These are phyloP conservation scores for Drosophila suboccidentalis DNA, from an alignment of 2,888 invertebrate species.

Conservation along the genomic window DNA sequence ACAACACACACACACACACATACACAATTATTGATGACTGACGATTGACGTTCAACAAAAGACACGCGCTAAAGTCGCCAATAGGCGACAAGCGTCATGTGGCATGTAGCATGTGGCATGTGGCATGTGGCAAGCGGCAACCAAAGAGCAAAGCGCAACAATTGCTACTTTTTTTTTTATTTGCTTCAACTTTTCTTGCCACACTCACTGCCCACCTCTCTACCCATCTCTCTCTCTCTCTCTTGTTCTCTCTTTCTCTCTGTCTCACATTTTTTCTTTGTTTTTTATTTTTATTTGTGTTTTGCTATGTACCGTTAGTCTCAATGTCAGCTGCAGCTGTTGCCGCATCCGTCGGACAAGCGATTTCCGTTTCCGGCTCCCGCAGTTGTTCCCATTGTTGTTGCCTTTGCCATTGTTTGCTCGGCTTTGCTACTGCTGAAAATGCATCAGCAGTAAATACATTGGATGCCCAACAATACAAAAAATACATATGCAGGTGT, in stretches of 20 bases:
- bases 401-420: slow-evolving; percentile 29
- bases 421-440: slow-evolving; percentile 4
- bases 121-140: background rate
- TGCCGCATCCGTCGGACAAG: slow-evolving; percentile 42
- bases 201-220: background rate
- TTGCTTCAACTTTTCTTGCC: slow-evolving; percentile 4
- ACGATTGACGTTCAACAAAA: slow-evolving; percentile 57
- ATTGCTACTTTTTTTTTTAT: slow-evolving; percentile 44
- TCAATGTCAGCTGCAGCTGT: slow-evolving; percentile 55
- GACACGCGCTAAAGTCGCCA: slow-evolving; percentile 29
- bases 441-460: slow-evolving; percentile 28
- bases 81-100: slow-evolving; percentile 9
- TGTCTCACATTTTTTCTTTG: background rate
- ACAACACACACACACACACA: background rate
- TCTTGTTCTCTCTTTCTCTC: background rate
- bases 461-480: background rate
- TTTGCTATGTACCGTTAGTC: slow-evolving; percentile 4
- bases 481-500: background rate
- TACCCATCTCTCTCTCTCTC: background rate
- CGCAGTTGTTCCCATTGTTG: slow-evolving; percentile 22
- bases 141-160: slow-evolving; percentile 64
- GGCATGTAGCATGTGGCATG: slow-evolving; percentile 2
- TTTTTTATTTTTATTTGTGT: too few species aligned
- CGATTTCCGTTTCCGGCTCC: slow-evolving; percentile 62
- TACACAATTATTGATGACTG: slow-evolving; percentile 12